Evolutionary conservation across 2,888 invertebrate genomes (phyloP).

Genomic region (Malthinus flaveolus): DNA sequence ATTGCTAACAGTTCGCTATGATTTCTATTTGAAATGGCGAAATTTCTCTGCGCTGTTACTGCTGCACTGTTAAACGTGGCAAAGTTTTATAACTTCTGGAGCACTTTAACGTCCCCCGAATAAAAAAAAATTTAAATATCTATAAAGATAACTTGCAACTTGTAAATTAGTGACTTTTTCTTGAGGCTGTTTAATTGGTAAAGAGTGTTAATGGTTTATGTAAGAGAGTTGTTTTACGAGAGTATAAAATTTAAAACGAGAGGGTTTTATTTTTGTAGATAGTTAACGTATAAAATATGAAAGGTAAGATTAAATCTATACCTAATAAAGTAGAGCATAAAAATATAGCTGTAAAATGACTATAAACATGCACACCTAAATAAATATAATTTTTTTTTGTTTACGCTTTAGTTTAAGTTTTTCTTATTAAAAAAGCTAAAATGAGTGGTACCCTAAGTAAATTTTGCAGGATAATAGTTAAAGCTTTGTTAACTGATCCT

Average conservation of each 20-base stretch:
- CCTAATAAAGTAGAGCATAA: constrained; percentile 21
- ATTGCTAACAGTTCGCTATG: too few species aligned
- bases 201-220: too few species aligned
- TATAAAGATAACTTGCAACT: not conserved
- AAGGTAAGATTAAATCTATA: constrained; percentile 23
- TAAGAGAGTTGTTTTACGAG: too few species aligned
- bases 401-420: not conserved
- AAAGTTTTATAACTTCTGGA: too few species aligned
- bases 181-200: too few species aligned
- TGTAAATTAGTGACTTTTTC: not conserved
- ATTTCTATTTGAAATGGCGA: too few species aligned
- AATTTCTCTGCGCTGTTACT: too few species aligned
- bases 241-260: not conserved
- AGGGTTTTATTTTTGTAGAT: constrained; percentile 12
- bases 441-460: constrained; percentile 17
- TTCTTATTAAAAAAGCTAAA: constrained; percentile 35
- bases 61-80: too few species aligned
- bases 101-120: not conserved
- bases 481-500: constrained; percentile 19
- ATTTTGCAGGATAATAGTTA: constrained; percentile 13
- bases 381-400: constrained; percentile 35
- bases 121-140: not conserved
- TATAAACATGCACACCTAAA: constrained; percentile 38
- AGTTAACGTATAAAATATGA: constrained; percentile 22
- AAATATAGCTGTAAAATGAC: constrained; percentile 29